Base-by-base conservation (phyloP, 2,113 vertebrate genomes). In the Sakesphorus luctuosus region DNA sequence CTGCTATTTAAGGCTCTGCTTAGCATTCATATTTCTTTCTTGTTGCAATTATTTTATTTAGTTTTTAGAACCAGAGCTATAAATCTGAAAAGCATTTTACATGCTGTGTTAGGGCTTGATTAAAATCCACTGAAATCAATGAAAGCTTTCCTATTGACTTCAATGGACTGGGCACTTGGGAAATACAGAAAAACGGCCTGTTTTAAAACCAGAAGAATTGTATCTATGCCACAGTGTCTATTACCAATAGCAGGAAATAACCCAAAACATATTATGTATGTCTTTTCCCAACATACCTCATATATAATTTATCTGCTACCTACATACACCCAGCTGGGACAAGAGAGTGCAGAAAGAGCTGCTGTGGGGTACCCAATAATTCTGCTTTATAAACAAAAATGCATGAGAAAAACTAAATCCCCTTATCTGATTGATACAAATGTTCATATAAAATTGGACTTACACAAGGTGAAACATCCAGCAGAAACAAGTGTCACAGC, bases 101-200 rank as follows among this genome's bases (percentile, higher is more conserved):
- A 6, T 25, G n/a, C 66, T 65, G 74, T 52, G 52, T 85, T 93
- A 93, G 66, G 73, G 53, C 40, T 91, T 89, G 69, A 91, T 50
- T 87, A 84, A 93, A 94, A 95, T 72, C 56, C 44, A 14, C 4
- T 68, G 75, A 89, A 96, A 91, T 93, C 87, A 90, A 29, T 85
- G 66, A 65, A 75, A 44, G 67, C 35, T 73, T 72, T 63, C 74
- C 49, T 31, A 28, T 7, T 67, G 69, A 65, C 49, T 72, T 38
- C 49, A 49, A 63, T 26, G 35, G 35, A 38, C 38, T 3, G 3
- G 43, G 65, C 3, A 3, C 77, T 68, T 82, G 84, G 53, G 84
- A 89, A 95, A 84, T 87, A 52, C 52, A 38, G 47, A 55, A 61
- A 68, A 87, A 89, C 11, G 40, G 24, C 75, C 78, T 83, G 40